Evolutionary conservation across 2,888 invertebrate genomes (phyloP).

Genomic region (Anoncus sp.): DNA sequence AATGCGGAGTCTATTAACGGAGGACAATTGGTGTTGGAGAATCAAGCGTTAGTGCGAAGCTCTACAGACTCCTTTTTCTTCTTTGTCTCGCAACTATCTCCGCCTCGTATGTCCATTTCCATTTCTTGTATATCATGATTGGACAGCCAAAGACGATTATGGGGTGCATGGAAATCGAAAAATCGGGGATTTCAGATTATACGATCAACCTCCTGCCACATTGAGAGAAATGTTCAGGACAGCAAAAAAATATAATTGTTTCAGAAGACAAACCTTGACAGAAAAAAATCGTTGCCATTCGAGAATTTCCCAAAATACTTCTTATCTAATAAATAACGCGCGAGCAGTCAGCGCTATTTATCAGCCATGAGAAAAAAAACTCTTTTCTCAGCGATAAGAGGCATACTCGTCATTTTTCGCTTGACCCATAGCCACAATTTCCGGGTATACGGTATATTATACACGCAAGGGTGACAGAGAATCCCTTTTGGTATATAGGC

Average conservation of each 20-base stretch:
- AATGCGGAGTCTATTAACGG: too few species aligned
- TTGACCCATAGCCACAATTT: conserved; percentile 59
- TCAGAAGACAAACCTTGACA: too few species aligned
- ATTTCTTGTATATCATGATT: conserved; percentile 80
- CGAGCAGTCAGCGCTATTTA: conserved; percentile 3
- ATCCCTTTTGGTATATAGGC: conserved; percentile 53
- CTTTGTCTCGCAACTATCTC: conserved; percentile 41
- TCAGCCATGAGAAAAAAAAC: conserved; percentile 3
- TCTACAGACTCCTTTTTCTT: conserved; percentile 32
- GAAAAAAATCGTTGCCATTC: background rate
- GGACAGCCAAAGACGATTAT: conserved; percentile 79
- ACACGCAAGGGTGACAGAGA: conserved; percentile 34
- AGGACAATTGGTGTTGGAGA: conserved; percentile 76
- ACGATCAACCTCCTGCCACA: background rate
- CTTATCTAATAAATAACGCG: background rate
- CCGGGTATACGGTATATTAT: conserved; percentile 30
- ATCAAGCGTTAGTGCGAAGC: conserved; percentile 24
- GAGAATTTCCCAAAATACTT: background rate
- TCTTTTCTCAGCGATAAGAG: too few species aligned
- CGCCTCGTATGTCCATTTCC: conserved; percentile 76
- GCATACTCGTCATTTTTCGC: conserved; percentile 38
- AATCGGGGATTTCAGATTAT: conserved; percentile 54
- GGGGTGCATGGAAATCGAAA: conserved; percentile 78
- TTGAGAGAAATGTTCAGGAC: background rate
- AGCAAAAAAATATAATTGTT: background rate